These are phyloP conservation scores for Lagocephalus sceleratus DNA, from an alignment of 2,797 vertebrate species.

Conservation along the genomic window DNA sequence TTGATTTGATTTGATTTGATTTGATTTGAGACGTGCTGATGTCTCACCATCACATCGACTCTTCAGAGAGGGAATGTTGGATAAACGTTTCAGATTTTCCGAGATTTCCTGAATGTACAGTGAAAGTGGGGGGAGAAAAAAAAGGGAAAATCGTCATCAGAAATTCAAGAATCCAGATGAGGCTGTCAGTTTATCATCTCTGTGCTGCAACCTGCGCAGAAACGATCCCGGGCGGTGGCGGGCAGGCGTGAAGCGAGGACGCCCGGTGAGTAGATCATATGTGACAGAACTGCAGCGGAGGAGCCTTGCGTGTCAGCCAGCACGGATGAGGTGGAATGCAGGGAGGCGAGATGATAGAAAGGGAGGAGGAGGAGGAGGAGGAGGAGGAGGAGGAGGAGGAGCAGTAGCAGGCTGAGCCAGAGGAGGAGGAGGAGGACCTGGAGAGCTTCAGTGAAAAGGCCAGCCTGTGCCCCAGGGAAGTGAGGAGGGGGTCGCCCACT, in stretches of 20 bases:
- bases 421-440: neutral
- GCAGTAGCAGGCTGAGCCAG: neutral
- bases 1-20: too few relatives aligned
- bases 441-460: conserved; percentile 12
- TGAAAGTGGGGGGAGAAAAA: too few relatives aligned
- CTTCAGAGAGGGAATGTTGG: too few relatives aligned
- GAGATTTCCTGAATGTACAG: too few relatives aligned
- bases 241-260: conserved; percentile 27
- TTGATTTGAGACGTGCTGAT: too few relatives aligned
- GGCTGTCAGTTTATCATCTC: neutral
- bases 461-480: conserved; percentile 10
- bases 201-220: conserved; percentile 10
- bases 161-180: too few relatives aligned
- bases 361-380: neutral
- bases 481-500: neutral
- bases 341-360: conserved; percentile 2
- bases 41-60: too few relatives aligned
- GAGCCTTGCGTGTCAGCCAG: conserved; percentile 24
- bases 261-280: conserved; percentile 44
- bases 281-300: conserved; percentile 38
- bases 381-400: neutral
- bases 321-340: conserved; percentile 4
- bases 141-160: too few relatives aligned
- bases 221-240: conserved; percentile 4
- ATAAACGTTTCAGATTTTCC: too few relatives aligned